These are phyloP conservation scores for Mythimna ferrago DNA, from an alignment of 2,888 invertebrate genomes.

Conservation along the genomic window DNA sequence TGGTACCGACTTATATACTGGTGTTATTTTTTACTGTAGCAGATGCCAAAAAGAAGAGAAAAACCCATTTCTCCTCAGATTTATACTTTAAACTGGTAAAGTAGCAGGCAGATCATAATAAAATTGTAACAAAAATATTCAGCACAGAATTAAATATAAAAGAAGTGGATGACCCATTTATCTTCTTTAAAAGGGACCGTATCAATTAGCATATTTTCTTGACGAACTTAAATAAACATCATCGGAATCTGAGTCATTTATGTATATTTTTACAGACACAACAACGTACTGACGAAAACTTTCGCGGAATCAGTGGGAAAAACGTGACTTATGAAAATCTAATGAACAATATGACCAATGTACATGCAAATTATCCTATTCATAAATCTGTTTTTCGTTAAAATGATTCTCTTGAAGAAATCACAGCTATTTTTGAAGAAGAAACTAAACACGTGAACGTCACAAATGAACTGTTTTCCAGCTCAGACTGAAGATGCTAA, in stretches of 20 bases:
- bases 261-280: conserved; percentile 15
- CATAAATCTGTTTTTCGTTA: conserved; percentile 13
- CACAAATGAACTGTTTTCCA: conserved; percentile 21
- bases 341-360: conserved; percentile 29
- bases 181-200: not conserved
- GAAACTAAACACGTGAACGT: not conserved
- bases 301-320: conserved; percentile 12
- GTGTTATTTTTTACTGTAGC: no score
- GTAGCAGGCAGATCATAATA: not conserved
- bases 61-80: no score
- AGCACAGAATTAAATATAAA: no score
- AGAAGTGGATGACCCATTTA: not conserved
- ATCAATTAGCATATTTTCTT: conserved; percentile 11
- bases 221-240: not conserved
- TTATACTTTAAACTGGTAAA: no score
- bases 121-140: conserved; percentile 1
- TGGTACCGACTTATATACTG: not conserved
- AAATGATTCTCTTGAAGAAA: conserved; percentile 21
- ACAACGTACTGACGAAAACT: not conserved
- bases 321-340: conserved; percentile 12
- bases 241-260: conserved; percentile 19
- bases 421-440: conserved; percentile 33
- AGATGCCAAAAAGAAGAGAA: not conserved
- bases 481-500: conserved; percentile 13
- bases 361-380: conserved; percentile 7